A percentile compares a stretch with the other conserved stretches of the same genome.
Conservation (phyloP, 2,113 vertebrate genomes). For the Alosa alosa region DNA sequence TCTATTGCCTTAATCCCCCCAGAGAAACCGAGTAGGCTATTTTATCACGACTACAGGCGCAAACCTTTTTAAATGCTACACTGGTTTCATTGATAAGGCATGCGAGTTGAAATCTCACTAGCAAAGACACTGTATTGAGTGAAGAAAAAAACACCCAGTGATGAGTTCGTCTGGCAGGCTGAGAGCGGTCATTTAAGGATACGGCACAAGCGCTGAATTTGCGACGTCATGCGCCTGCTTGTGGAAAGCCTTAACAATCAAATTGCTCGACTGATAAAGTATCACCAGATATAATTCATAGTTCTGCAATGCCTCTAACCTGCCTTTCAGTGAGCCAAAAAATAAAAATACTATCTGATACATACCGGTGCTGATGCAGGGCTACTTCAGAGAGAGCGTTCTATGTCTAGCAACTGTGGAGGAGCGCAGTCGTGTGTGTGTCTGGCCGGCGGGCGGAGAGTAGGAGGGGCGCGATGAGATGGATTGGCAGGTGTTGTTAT, state of each 20-base stretch:
- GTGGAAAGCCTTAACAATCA: not conserved
- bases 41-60: not conserved
- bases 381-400: conserved; percentile 32
- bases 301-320: not conserved
- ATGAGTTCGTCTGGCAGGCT: conserved; percentile 17
- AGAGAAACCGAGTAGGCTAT: too few species aligned
- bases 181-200: conserved; percentile 36
- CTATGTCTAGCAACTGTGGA: conserved; percentile 35
- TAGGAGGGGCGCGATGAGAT: conserved; percentile 24
- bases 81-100: not conserved
- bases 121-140: not conserved
- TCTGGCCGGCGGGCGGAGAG: conserved; percentile 23
- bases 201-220: conserved; percentile 1
- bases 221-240: conserved; percentile 24
- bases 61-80: not conserved
- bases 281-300: not conserved
- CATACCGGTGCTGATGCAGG: conserved; percentile 49
- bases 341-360: conserved; percentile 27
- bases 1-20: not conserved
- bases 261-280: not conserved
- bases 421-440: conserved; percentile 25
- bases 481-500: conserved; percentile 34
- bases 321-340: not conserved
- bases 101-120: not conserved
- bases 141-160: conserved; percentile 14